phyloP scores from a whole-genome alignment of 2,797 vertebrate genomes.

The Sebastiscus tertius region DNA sequence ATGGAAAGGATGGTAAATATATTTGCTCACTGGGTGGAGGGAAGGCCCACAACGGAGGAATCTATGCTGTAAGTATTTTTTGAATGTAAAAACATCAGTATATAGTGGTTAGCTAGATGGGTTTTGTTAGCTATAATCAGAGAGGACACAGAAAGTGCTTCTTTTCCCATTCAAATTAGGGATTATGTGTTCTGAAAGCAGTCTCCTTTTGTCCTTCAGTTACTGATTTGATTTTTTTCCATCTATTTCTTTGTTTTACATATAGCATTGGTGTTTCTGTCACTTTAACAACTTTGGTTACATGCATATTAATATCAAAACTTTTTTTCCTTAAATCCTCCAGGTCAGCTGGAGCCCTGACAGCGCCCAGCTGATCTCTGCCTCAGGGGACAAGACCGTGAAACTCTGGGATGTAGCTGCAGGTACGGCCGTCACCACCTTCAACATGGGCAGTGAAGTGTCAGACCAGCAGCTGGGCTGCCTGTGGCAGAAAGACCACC shows the following conservation, averaged over 20 bases:
- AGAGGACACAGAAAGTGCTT: not conserved
- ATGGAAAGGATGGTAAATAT: conserved; percentile 88
- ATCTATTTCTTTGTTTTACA: not conserved
- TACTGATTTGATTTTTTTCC: not conserved
- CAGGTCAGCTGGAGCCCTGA: conserved; percentile 92
- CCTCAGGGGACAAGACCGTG: conserved; percentile 96
- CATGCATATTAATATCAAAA: not conserved
- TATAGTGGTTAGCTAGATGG: not conserved
- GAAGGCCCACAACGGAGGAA: conserved; percentile 93
- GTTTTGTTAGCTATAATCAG: not conserved
- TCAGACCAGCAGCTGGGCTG: conserved; percentile 97
- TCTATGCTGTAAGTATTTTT: conserved; percentile 92
- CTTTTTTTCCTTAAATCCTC: not conserved
- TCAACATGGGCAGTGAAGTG: conserved; percentile 89
- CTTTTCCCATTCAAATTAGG: conserved; percentile 36
- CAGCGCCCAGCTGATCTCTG: conserved; percentile 92
- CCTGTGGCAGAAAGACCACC: conserved; percentile 94
- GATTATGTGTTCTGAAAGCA: not conserved
- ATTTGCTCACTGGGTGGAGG: conserved; percentile 85
- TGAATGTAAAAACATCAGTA: not conserved
- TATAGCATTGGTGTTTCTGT: not conserved
- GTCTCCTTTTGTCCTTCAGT: not conserved
- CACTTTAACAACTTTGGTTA: not conserved
- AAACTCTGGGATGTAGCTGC: conserved; percentile 94
- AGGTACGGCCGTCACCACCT: conserved; percentile 88